Base-by-base conservation (phyloP, 1,140 invertebrate genomes). In the Ganaspis sp. region DNA sequence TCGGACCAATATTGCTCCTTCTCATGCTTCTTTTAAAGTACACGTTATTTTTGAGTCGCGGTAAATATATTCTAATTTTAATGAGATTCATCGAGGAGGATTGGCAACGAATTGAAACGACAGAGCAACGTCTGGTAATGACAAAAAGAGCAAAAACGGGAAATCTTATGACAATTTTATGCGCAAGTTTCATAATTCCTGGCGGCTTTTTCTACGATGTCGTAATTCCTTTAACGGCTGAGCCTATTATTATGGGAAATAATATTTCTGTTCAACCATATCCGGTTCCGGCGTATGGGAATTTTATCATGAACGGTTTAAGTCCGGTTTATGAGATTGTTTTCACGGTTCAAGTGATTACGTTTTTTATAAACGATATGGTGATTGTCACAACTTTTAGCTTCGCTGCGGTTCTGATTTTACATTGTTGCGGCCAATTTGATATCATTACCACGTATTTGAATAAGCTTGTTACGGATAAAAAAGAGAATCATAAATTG, bases 161-260 rank as follows among this genome's bases (percentile, higher is more conserved):
- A 0, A 69, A 80, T 0, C 76, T 38, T 9, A n/a, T 84, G 0
- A 58, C 81, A 0, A 6, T 6, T 0, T 21, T 82, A 5, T 82
- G 74, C 17, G 29, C 37, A 0, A 19, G 76, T 1, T 81, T 84
- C 8, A 76, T 78, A 72, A 80, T 77, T 9, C n/a, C 71, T 9
- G 54, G 80, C n/a, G 81, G 78, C 12, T 42, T 9, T 0, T 81
- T 81, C 11, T 84, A 75, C 38, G 76, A 83, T 1, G 6, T 84
- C 1, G 71, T 80, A 0, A 8, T 79, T 17, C 81, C 83, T 5
- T 76, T 83, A 1, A 71, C 21, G 11, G 8, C 15, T 4, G 76
- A 74, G 0, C 77, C 9, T 17, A 4, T 70, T 11, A 29, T 34
- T 15, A 34, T 11, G 9, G 69, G 34, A n/a, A 34, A 38, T 21